Base-by-base conservation (phyloP, 2,113 vertebrate genomes). In the Dermatemys mawii region DNA sequence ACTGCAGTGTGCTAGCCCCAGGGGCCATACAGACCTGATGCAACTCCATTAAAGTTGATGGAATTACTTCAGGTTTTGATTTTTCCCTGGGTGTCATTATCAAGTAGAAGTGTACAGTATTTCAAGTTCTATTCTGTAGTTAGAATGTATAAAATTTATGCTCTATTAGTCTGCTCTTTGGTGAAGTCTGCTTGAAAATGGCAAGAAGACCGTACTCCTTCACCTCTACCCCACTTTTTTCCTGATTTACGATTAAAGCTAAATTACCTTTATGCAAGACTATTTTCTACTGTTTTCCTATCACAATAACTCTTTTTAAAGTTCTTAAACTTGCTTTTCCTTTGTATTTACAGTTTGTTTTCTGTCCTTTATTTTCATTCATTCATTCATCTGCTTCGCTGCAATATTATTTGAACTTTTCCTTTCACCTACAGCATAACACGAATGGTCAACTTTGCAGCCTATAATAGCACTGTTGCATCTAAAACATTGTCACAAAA, bases 31-130 rank as follows among this genome's bases (percentile, higher is more conserved):
- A 84, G 50, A 35, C 88, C 75, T 81, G 54, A 44, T 10, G 1
- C 3, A 50, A 32, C 35, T 85, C 32, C 21, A 35, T 81, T 53
- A 53, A 53, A 1, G 0, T 90, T 84, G 53, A 81, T 49, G 22
- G 5, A 11, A 67, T 54, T 81, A 13, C 26, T 86, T 22, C 41
- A 78, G 60, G n/a, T 27, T 70, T 4, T 75, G 46, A 83, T 86
- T 88, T 94, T 78, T 21, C 10, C 0, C 7, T 4, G 6, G 11
- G 2, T 3, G 1, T 32, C 1, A 1, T 10, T 6, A 1, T 1
- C 4, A 51, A 55, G 17, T 5, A 78, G 35, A 48, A 35, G 1
- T 22, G 55, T 11, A 11, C 4, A 24, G 5, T 24, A 73, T 73
- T 76, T 87, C 1, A 84, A 93, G n/a, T 19, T 91, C 87, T 91